Conservation (phyloP, 2,797 vertebrate genomes). For the Limosa lapponica region DNA sequence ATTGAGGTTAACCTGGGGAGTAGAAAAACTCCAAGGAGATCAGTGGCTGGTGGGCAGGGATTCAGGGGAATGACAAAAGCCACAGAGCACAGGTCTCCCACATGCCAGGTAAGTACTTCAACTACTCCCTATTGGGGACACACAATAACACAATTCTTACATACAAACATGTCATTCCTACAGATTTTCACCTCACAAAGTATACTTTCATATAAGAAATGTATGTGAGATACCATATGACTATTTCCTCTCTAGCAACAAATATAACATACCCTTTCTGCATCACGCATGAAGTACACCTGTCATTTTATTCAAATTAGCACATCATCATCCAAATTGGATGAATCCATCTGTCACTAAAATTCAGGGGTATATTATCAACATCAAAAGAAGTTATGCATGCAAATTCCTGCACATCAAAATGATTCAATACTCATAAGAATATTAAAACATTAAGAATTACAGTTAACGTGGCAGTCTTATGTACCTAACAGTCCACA, state of each 20-base stretch:
- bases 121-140: accelerated
- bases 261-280: not conserved
- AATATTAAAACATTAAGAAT: not conserved
- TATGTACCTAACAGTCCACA: not conserved
- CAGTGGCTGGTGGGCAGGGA: not conserved
- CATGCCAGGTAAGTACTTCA: not conserved
- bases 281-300: not conserved
- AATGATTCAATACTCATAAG: not conserved
- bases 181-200: not conserved
- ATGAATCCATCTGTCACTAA: not conserved
- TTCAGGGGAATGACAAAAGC: not conserved
- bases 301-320: not conserved
- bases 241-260: not conserved
- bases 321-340: not conserved
- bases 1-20: not conserved
- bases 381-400: not conserved
- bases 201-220: not conserved
- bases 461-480: not conserved
- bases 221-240: not conserved
- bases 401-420: not conserved
- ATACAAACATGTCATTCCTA: not conserved
- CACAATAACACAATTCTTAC: not conserved
- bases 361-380: not conserved
- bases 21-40: not conserved
- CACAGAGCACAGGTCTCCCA: not conserved